Base-by-base conservation (phyloP, 1,140 invertebrate genomes). In the Penaeus japonicus region DNA sequence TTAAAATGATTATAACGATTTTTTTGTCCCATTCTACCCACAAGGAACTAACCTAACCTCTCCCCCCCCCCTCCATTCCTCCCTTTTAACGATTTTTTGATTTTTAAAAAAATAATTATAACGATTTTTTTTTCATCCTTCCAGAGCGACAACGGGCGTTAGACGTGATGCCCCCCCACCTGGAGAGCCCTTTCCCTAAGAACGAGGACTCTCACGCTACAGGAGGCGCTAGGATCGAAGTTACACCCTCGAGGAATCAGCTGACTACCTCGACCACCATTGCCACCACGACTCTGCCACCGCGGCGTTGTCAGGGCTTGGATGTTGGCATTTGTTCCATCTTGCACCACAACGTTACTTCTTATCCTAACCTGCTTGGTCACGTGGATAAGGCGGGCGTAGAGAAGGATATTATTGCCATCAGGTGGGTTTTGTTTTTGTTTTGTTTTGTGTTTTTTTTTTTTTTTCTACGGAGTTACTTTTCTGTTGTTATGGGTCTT, bases 331-430 rank as follows among this genome's bases (percentile, higher is more conserved):
- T 97, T 89, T 98, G 97, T 92, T 82, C 77, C 5, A 94, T 94
- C 57, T 92, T 97, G 30, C 93, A 94, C 0, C 96, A 97, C 92
- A 97, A 97, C 91, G 92, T 94, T 2, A 97, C 96, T 0, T 95
- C 96, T 0, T 97, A 97, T 92, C 97, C 97, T 0, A 97, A 98
- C 92, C 92, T 97, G 2, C 93, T 97, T 39, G 94, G 94, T 2
- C 94, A 95, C 87, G 93, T 92, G 32, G 95, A 94, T 22, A 92
- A 95, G 24, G 93, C 94, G 15, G 95, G 96, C 57, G 94, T 97
- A 15, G 92, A 95, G 89, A 94, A 95, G 27, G 95, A 97, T 92
- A 94, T 97, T 2, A 97, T 97, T 73, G 93, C 96, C 1, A 97
- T 96, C 90, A 94, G 94, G 94, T 94, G 82, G 39, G 85, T 84